These are phyloP conservation scores for Andrena cerasifolii DNA, from an alignment of 1,140 invertebrate species.

Conservation along the genomic window DNA sequence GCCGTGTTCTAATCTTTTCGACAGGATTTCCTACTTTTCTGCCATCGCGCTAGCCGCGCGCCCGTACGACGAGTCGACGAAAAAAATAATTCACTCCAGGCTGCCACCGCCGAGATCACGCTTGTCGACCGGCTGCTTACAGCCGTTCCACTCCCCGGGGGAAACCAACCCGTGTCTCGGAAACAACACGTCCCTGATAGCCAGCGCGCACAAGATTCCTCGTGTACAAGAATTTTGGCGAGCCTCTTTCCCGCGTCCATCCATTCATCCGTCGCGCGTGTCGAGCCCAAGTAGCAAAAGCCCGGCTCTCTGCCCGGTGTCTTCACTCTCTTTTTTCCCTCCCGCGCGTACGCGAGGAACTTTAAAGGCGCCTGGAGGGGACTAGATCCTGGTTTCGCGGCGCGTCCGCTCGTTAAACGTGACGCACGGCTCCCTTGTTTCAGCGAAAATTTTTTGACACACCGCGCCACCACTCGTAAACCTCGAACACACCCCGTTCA, in stretches of 20 bases:
- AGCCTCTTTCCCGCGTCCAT: neutral
- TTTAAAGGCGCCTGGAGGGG: slow-evolving; percentile 35
- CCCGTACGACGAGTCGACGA: slow-evolving; percentile 20
- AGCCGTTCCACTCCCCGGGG: neutral
- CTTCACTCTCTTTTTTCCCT: slow-evolving; percentile 6
- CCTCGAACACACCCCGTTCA: neutral
- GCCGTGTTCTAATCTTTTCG: slow-evolving; percentile 82
- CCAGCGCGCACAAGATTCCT: slow-evolving; percentile 16
- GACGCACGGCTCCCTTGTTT: slow-evolving; percentile 27
- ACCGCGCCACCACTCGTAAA: too few species aligned
- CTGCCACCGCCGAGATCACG: slow-evolving; percentile 7
- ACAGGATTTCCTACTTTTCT: slow-evolving; percentile 81
- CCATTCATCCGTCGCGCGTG: neutral
- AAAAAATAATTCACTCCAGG: slow-evolving; percentile 26
- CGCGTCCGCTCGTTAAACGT: slow-evolving; percentile 26
- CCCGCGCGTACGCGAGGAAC: neutral
- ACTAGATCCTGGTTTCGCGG: slow-evolving; percentile 26
- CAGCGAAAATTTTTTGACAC: neutral
- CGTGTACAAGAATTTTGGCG: neutral
- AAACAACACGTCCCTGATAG: slow-evolving; percentile 19
- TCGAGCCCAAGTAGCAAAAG: slow-evolving; percentile 4
- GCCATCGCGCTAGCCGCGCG: slow-evolving; percentile 53
- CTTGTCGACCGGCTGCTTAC: slow-evolving; percentile 20
- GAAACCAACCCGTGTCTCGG: slow-evolving; percentile 2
- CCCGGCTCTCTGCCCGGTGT: neutral